These are phyloP conservation scores for Spinus pinus DNA, from an alignment of 2,797 vertebrate genomes.

Conservation along the genomic window DNA sequence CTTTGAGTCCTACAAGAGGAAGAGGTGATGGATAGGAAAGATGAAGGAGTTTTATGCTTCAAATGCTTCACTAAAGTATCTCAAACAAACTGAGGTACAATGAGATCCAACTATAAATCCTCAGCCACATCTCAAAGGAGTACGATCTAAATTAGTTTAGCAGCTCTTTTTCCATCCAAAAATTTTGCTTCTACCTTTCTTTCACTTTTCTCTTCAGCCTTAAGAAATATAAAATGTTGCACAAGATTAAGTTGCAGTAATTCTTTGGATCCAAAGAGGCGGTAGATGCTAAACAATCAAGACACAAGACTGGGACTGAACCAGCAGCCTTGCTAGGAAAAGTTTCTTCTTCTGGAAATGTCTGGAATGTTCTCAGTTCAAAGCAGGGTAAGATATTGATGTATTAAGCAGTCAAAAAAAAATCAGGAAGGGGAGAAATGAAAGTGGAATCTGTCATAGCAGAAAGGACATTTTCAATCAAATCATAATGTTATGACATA, in stretches of 20 bases:
- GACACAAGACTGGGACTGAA: background rate
- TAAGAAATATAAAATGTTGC: background rate
- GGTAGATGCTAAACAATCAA: background rate
- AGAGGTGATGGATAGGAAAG: background rate
- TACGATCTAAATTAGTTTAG: background rate
- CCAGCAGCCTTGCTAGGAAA: background rate
- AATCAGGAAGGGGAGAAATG: background rate
- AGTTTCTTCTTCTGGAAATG: background rate
- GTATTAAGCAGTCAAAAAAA: background rate
- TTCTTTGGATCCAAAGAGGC: background rate
- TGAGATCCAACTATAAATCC: background rate
- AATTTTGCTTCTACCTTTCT: background rate
- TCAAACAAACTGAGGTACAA: background rate
- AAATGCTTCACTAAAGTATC: background rate
- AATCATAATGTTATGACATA: conserved; percentile 24
- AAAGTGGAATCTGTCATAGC: background rate
- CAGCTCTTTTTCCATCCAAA: background rate
- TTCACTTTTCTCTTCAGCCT: background rate
- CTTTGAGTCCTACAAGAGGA: background rate
- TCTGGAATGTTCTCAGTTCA: background rate
- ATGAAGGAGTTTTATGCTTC: background rate
- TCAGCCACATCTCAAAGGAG: background rate
- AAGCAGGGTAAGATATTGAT: background rate
- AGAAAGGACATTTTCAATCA: conserved; percentile 44
- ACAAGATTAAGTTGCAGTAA: background rate